Evolutionary conservation across 2,797 vertebrate species (phyloP).

Genomic region (Pantherophis alleghaniensis): DNA sequence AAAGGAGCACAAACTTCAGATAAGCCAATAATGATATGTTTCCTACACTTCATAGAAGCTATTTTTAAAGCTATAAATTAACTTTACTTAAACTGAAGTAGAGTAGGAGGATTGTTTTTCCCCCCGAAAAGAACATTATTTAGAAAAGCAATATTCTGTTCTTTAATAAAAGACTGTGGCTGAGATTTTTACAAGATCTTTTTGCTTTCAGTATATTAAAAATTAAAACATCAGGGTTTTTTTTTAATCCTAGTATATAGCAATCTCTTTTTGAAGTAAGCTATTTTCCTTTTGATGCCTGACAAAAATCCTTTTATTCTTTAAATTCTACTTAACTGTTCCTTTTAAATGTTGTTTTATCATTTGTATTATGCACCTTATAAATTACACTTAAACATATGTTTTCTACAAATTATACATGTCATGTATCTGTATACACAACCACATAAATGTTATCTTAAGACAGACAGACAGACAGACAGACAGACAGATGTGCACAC

Average conservation of each 20-base stretch:
- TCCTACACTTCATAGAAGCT: not conserved
- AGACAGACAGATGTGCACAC: not conserved
- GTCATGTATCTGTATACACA: not conserved
- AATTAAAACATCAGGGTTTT: not conserved
- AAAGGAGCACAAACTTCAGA: not conserved
- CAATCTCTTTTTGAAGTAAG: not conserved
- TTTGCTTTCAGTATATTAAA: not conserved
- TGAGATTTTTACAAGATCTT: not conserved
- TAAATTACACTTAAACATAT: not conserved
- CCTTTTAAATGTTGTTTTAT: not conserved
- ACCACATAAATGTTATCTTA: not conserved
- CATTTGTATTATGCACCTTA: not conserved
- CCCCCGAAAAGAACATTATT: not conserved
- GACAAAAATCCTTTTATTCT: not conserved
- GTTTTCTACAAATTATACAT: not conserved
- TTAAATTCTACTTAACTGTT: not conserved
- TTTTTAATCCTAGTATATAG: not conserved
- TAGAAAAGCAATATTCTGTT: not conserved
- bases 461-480: not conserved
- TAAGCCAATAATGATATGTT: not conserved
- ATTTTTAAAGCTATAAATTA: not conserved
- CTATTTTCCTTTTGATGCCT: not conserved
- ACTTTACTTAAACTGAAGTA: not conserved
- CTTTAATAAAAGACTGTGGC: not conserved
- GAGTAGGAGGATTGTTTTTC: not conserved